These are phyloP conservation scores for Xestia sexstrigata DNA, from an alignment of 2,888 invertebrate species.

Conservation along the genomic window DNA sequence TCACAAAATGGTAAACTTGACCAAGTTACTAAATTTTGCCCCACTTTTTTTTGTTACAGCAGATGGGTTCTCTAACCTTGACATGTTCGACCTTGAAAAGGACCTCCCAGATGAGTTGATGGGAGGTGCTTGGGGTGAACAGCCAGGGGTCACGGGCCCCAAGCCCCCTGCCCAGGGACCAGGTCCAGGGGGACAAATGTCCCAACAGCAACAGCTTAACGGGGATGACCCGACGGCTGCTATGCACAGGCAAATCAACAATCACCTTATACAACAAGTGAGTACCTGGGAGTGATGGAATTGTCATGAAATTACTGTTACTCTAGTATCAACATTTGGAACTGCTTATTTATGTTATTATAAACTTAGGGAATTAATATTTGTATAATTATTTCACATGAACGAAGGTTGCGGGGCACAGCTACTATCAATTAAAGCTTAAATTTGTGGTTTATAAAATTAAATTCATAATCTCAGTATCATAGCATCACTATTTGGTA, in stretches of 20 bases:
- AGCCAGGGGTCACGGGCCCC: constrained; percentile 91
- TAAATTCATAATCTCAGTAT: neutral
- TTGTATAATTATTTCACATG: too few species aligned
- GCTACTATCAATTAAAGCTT: neutral
- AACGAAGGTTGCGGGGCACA: too few species aligned
- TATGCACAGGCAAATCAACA: constrained; percentile 91
- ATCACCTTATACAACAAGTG: constrained; percentile 93
- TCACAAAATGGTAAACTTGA: neutral
- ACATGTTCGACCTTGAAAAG: constrained; percentile 97
- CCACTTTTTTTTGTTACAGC: constrained; percentile 73
- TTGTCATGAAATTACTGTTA: neutral
- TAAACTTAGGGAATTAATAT: neutral
- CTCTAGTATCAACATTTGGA: neutral
- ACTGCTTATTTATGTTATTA: neutral
- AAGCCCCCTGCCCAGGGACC: constrained; percentile 96
- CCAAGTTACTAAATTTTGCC: constrained; percentile 9
- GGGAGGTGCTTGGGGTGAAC: constrained; percentile 94
- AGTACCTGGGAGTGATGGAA: constrained; percentile 81
- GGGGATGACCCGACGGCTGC: constrained; percentile 92
- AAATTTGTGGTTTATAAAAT: neutral
- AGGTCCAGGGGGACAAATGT: constrained; percentile 92
- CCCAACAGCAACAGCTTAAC: constrained; percentile 92
- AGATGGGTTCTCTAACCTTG: constrained; percentile 96
- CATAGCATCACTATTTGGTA: neutral
- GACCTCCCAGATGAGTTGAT: constrained; percentile 97